These are phyloP conservation scores for Flexamia atlantica DNA, from an alignment of 2,888 invertebrate genomes.

Conservation along the genomic window DNA sequence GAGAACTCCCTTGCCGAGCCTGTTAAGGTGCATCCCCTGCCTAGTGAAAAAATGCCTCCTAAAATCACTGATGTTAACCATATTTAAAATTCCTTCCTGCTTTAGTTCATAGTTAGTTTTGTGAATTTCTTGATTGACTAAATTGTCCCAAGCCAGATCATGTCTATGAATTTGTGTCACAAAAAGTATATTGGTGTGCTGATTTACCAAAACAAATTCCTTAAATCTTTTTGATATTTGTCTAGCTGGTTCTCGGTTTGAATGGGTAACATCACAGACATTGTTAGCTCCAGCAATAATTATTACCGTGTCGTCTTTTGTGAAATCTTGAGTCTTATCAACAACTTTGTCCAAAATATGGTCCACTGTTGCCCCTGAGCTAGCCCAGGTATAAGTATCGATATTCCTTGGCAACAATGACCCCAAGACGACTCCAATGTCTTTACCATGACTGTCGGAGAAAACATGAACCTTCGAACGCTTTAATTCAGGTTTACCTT, in stretches of 20 bases:
- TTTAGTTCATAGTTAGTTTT: background rate
- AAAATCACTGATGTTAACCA: background rate
- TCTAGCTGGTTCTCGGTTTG: background rate
- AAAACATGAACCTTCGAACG: background rate
- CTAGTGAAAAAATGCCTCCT: background rate
- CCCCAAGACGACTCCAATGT: background rate
- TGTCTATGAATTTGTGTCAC: constrained; percentile 5
- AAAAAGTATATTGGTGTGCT: background rate
- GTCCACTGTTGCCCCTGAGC: background rate
- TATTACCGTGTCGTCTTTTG: no score
- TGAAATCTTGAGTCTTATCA: background rate
- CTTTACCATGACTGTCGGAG: background rate
- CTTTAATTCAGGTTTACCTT: background rate
- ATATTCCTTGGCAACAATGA: background rate
- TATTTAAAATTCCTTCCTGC: background rate
- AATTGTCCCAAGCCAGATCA: background rate
- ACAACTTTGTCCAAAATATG: background rate
- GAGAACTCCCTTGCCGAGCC: background rate
- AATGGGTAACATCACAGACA: background rate
- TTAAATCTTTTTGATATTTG: background rate
- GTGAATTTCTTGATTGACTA: background rate
- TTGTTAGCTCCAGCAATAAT: no score
- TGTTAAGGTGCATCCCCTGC: background rate
- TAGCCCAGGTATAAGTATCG: background rate
- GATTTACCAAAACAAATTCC: background rate